Base-by-base conservation (phyloP, 2,113 vertebrate species). In the Dipodomys merriami region DNA sequence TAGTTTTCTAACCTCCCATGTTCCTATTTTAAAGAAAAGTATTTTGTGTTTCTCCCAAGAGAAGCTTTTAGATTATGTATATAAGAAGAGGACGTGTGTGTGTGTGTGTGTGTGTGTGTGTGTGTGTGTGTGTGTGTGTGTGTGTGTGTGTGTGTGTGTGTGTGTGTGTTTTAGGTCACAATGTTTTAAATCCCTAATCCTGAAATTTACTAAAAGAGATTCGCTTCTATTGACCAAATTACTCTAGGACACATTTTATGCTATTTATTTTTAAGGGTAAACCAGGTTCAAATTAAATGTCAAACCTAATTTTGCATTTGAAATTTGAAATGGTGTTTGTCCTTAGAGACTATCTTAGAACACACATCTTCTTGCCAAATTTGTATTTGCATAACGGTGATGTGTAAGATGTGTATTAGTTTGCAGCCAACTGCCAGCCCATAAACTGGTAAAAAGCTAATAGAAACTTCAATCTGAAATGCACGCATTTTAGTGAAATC, bases 351-450 rank as follows among this genome's bases (percentile, higher is more conserved):
- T 97, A 94, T 96, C 93, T 96, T 94, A 96, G 93, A 90, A 93
- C 71, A 97, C 71, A 49, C 88, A 82, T 96, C 95, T 97, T 80
- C 88, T 95, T 97, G 96, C 92, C 95, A 98, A 98, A 97, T 96
- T 95, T 89, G 25, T 97, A 97, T 98, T 98, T 98, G 96, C 96
- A 97, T 97, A 97, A 97, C 97, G 96, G 96, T 96, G 89, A 98
- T 94, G 83, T 97, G 27, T 96, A 97, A 98, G 86, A 93, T 97
- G 97, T 97, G 97, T 97, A 98, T 98, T 94, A 98, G 83, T 94
- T 92, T 84, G 39, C 97, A 96, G 97, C 97, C 97, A 94, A 95
- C 83, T 1, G 92, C 97, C 97, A 98, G 94, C 88, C 88, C 90
- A 96, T 97, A 97, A 97, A 98, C 93, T 96, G 71, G 85, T 95